Base-by-base conservation (phyloP, 2,113 vertebrate genomes). In the Emydura subglobosa region DNA sequence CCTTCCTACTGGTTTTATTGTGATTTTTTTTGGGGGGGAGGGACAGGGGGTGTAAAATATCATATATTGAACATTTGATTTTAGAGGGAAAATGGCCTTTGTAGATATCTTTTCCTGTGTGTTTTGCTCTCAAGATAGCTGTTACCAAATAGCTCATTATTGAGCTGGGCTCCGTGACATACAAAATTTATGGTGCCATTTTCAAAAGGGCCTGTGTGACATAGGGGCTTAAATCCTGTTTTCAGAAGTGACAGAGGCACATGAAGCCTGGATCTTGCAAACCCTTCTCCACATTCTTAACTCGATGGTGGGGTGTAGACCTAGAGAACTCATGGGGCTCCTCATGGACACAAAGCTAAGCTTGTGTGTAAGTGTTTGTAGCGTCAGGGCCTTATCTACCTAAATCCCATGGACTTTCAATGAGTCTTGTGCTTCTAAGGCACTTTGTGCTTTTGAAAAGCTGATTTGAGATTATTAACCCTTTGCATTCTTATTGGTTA, bases 181-280 rank as follows among this genome's bases (percentile, higher is more conserved):
- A 0, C 80, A 85, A 91, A 90, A 81, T 0, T 1, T 55, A 6
- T 29, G 7, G 57, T 76, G 22, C 17, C 83, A 72, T 74, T 93
- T 88, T 94, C 55, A n/a, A 13, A 79, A 51, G 10, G 65, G 16
- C 87, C 81, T 65, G 17, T 57, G 19, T 44, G 54, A 95, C 79
- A 4, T 51, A 82, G 54, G 3, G 29, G 11, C 68, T 1, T 1
- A 87, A 76, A 92, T 89, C 5, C 29, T 85, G 2, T 2, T 85
- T 95, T 44, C 61, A 50, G 81, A 59, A 65, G 25, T 57, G 81
- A 54, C 54, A 50, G 2, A 83, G 54, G 49, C 88, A 27, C 94
- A 65, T 42, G 72, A 94, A 88, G 59, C 34, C 24, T 42, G 91
- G 65, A 22, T 87, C 10, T 13, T 49, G 85, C 10, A 89, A 96